Conservation (phyloP, 2,888 invertebrate genomes). For the Panopea generosa region DNA sequence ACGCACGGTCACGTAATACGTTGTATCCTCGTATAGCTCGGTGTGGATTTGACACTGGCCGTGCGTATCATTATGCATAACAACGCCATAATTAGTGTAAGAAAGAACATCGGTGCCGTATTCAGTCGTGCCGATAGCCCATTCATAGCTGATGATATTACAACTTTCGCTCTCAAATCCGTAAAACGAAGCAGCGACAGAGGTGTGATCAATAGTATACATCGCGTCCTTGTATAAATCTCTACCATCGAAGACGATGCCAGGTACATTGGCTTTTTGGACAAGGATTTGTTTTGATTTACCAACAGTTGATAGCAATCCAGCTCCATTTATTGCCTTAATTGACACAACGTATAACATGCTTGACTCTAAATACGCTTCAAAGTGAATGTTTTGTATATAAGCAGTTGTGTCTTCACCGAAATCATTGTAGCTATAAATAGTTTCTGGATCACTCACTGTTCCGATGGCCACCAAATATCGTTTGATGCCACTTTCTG, state of each 20-base stretch:
- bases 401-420: conserved; percentile 38
- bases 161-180: conserved; percentile 76
- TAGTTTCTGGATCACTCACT: conserved; percentile 9
- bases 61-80: conserved; percentile 65
- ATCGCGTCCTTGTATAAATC: conserved; percentile 56
- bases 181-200: conserved; percentile 70
- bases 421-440: conserved; percentile 34
- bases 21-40: conserved; percentile 64
- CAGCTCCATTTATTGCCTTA: conserved; percentile 66
- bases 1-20: conserved; percentile 68
- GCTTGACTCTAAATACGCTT: conserved; percentile 28
- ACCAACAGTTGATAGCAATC: conserved; percentile 44
- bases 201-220: conserved; percentile 66
- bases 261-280: conserved; percentile 67
- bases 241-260: conserved; percentile 71
- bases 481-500: conserved; percentile 66
- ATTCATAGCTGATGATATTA: conserved; percentile 72
- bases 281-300: conserved; percentile 59
- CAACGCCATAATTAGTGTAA: conserved; percentile 72
- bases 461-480: conserved; percentile 64
- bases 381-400: conserved; percentile 47
- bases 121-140: conserved; percentile 71
- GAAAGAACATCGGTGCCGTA: conserved; percentile 70
- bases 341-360: conserved; percentile 56
- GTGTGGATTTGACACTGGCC: conserved; percentile 70